Evolutionary conservation across 2,888 invertebrate genomes (phyloP).

Genomic region (Subacronicta megacephala): DNA sequence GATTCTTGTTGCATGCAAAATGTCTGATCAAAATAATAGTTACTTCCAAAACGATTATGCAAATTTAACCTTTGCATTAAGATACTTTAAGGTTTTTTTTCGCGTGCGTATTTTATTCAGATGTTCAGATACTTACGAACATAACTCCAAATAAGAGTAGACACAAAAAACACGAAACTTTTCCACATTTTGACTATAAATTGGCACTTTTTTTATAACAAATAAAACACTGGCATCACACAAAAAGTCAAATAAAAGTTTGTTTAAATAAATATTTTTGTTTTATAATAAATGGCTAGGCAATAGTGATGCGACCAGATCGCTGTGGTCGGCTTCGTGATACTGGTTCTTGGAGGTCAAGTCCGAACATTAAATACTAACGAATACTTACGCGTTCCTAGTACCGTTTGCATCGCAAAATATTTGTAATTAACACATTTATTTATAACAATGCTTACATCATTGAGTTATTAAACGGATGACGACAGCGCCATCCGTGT

Average conservation of each 20-base stretch:
- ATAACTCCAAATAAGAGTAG: conserved; percentile 65
- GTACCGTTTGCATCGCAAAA: conserved; percentile 70
- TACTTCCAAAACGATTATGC: conserved; percentile 5
- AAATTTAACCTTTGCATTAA: conserved; percentile 12
- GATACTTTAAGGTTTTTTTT: conserved; percentile 16
- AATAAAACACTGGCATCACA: conserved; percentile 48
- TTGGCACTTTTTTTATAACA: conserved; percentile 46
- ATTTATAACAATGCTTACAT: conserved; percentile 23
- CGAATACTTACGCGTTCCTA: conserved; percentile 72
- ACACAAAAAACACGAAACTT: conserved; percentile 63
- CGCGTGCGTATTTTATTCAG: conserved; percentile 5
- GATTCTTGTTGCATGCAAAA: conserved; percentile 24
- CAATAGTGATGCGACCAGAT: conserved; percentile 44
- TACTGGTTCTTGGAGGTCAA: conserved; percentile 85
- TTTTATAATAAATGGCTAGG: conserved; percentile 31
- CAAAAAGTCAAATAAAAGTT: conserved; percentile 13
- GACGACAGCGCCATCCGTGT: conserved; percentile 1
- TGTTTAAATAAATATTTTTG: conserved; percentile 26
- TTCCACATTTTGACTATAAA: conserved; percentile 64
- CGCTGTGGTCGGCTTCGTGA: conserved; percentile 63
- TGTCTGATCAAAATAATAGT: conserved; percentile 16
- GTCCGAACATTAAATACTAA: conserved; percentile 75
- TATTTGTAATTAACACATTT: conserved; percentile 32
- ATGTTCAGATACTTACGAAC: conserved; percentile 64
- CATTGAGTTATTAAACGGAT: conserved; percentile 14